Conservation (phyloP, 2,113 vertebrate genomes). For the Myotis davidii region DNA sequence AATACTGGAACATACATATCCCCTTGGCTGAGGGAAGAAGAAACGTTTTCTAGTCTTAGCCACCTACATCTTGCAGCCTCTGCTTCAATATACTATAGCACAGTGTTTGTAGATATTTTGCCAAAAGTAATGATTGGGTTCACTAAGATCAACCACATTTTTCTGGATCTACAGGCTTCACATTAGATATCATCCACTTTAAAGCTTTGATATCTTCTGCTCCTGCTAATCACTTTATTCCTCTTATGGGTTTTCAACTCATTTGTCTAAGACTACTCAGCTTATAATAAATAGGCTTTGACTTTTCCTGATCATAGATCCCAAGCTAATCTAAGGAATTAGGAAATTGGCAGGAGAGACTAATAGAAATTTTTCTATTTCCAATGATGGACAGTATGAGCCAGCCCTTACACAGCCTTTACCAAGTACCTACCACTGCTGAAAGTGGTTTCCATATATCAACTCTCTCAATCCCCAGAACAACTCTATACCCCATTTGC, state of each 20-base stretch:
- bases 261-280: neutral
- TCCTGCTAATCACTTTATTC: neutral
- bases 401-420: fast-evolving
- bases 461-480: neutral
- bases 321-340: neutral
- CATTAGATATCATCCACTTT: neutral
- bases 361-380: neutral
- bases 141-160: neutral
- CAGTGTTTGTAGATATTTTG: neutral
- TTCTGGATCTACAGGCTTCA: neutral
- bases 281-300: neutral
- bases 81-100: neutral
- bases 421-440: fast-evolving
- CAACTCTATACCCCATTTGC: neutral
- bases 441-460: neutral
- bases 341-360: neutral
- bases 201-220: neutral
- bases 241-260: neutral
- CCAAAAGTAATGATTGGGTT: neutral
- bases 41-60: neutral
- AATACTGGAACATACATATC: neutral
- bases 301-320: neutral
- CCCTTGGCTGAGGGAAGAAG: neutral
- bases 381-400: neutral
- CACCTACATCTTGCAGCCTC: neutral